Base-by-base conservation (phyloP, 2,113 vertebrate species). In the Cephalopterus ornatus region DNA sequence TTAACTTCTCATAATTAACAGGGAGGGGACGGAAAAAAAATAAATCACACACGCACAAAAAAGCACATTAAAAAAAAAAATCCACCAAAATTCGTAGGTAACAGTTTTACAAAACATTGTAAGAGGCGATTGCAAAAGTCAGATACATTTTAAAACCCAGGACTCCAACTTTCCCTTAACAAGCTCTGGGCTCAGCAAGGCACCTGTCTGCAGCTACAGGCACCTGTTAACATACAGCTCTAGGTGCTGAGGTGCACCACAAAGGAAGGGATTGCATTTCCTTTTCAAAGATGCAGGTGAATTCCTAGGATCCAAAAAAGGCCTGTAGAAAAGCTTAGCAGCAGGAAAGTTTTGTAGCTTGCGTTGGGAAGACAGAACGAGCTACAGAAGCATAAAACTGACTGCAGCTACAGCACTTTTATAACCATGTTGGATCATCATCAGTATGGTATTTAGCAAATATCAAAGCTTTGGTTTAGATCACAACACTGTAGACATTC, bases 381-480 rank as follows among this genome's bases (percentile, higher is more conserved):
- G 70, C 62, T 47, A 37, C 16, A 39, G 68, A 37, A 67, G n/a
- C 15, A 19, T 44, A n/a, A 92, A 68, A 53, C 22, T 39, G 59
- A 70, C 15, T 35, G 35, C 8, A 83, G 44, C 26, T 52, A 78
- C 44, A 22, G n/a, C 0, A 5, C 24, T 86, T 90, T 37, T 49
- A 56, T 53, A 61, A 47, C 14, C 8, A 2, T 5, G 19, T 42
- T 75, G 46, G 82, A 84, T 84, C 39, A 15, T 33, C 59, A 55
- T 11, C 37, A 71, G 14, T 58, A 58, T 5, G 5, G 24, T 66
- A 72, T 59, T 63, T 59, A 84, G 85, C 78, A 78, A 86, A 72
- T 61, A 78, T 27, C 85, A 91, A 84, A 87, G 72, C 33, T 83
- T 73, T 71, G 50, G 23, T 74, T 88, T 46, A 91, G 13, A 63